Evolutionary conservation across 2,797 vertebrate species (phyloP).

Genomic region (Oreortyx pictus): DNA sequence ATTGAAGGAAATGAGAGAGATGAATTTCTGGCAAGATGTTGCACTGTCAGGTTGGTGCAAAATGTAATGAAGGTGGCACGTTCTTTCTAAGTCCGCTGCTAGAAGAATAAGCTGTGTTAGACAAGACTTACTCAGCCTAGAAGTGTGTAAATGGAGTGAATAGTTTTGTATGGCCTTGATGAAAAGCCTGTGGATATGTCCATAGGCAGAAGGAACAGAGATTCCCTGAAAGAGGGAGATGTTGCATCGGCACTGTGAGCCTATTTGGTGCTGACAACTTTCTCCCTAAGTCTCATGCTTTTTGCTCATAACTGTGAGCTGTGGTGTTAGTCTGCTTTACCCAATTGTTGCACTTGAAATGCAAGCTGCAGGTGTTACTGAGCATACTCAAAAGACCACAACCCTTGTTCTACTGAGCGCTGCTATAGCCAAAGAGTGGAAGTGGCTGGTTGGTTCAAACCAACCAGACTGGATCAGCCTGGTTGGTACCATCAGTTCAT

Average conservation of each 20-base stretch:
- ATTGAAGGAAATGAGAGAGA: neutral
- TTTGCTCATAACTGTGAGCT: neutral
- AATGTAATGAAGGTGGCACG: neutral
- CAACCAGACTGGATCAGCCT: neutral
- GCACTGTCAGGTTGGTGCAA: neutral
- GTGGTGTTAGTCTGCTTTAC: neutral
- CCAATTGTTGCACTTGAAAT: neutral
- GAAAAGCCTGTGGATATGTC: neutral
- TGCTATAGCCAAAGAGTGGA: neutral
- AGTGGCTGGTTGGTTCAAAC: too few species aligned
- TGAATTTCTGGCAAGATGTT: neutral
- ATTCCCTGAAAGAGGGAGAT: neutral
- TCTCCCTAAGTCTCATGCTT: neutral
- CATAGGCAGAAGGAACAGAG: neutral
- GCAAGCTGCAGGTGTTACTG: neutral
- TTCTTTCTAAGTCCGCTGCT: neutral
- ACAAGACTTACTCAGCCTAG: neutral
- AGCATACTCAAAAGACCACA: neutral
- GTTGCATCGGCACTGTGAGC: rapidly evolving
- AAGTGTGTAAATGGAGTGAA: neutral
- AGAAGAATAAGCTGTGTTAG: neutral
- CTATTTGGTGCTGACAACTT: neutral
- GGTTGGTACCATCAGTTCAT: neutral
- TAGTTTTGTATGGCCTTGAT: neutral
- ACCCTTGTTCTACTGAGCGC: neutral